These are phyloP conservation scores for Pluvialis apricaria DNA, from an alignment of 2,113 vertebrate species.

Conservation along the genomic window DNA sequence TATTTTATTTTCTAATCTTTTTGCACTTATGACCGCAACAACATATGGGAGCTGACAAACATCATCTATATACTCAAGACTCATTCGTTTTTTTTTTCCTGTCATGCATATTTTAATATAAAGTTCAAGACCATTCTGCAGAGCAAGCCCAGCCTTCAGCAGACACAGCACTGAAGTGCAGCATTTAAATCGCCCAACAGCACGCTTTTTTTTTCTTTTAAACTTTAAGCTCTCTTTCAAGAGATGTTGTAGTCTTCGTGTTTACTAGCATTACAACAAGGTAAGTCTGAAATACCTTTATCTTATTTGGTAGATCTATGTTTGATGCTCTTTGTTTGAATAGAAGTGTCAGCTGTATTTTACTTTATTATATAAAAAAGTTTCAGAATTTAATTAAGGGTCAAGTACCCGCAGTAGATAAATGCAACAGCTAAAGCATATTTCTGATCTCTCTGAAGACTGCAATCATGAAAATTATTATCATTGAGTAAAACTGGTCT, in stretches of 20 bases:
- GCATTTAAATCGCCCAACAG: constrained; percentile 39
- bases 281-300: constrained; percentile 79
- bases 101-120: constrained; percentile 48
- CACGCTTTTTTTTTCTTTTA: background rate
- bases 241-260: constrained; percentile 29
- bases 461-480: constrained; percentile 95
- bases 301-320: constrained; percentile 74
- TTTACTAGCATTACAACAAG: constrained; percentile 72
- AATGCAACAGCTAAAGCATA: constrained; percentile 81
- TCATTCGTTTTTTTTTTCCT: constrained; percentile 13
- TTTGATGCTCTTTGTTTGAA: constrained; percentile 75
- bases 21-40: background rate
- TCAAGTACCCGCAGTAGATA: constrained; percentile 85
- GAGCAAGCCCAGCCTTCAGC: constrained; percentile 41
- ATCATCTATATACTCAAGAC: constrained; percentile 14
- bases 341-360: constrained; percentile 85
- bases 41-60: constrained; percentile 3
- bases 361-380: constrained; percentile 87
- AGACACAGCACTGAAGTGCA: background rate
- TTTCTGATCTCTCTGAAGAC: constrained; percentile 86
- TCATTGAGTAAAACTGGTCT: constrained; percentile 85
- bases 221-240: constrained; percentile 62
- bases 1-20: background rate
- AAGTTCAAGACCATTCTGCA: constrained; percentile 54
- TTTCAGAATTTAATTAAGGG: constrained; percentile 89